Conservation (phyloP, 2,797 vertebrate species). For the Notolepis coatsorum region DNA sequence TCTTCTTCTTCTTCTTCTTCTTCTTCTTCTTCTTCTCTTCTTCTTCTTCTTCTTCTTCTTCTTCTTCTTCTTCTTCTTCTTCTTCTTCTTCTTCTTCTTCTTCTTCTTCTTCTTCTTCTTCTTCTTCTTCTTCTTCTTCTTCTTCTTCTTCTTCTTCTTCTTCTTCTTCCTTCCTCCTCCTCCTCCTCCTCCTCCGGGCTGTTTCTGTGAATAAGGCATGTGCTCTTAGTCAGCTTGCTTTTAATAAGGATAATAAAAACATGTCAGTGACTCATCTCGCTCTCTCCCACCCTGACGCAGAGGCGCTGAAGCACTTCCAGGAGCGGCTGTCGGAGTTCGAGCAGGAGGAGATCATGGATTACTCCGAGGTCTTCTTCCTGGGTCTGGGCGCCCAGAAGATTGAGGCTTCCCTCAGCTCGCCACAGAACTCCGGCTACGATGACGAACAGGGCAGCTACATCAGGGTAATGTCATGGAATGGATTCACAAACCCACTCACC, state of each 20-base stretch:
- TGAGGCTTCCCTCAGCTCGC: conserved; percentile 80
- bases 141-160: background rate
- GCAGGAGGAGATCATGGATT: conserved; percentile 92
- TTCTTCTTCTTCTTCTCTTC: too few relatives aligned
- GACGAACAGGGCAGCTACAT: conserved; percentile 93
- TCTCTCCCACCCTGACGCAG: conserved; percentile 70
- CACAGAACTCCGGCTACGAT: conserved; percentile 89
- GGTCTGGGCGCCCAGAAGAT: conserved; percentile 93
- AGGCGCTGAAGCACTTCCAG: conserved; percentile 91
- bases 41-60: background rate
- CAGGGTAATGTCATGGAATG: conserved; percentile 81
- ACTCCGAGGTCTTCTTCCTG: conserved; percentile 92
- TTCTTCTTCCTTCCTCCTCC: conserved; percentile 56
- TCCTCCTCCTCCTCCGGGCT: conserved; percentile 23
- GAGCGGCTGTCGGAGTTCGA: conserved; percentile 89
- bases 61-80: background rate
- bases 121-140: too few relatives aligned
- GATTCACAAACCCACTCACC: background rate
- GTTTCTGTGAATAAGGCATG: too few relatives aligned
- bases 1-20: too few relatives aligned
- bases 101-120: background rate
- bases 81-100: too few relatives aligned
- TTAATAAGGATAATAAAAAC: too few relatives aligned
- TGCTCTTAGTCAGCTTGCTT: too few relatives aligned
- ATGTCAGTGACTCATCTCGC: too few relatives aligned